Conservation (phyloP, 2,888 invertebrate genomes). For the Drosophila buzzatii region DNA sequence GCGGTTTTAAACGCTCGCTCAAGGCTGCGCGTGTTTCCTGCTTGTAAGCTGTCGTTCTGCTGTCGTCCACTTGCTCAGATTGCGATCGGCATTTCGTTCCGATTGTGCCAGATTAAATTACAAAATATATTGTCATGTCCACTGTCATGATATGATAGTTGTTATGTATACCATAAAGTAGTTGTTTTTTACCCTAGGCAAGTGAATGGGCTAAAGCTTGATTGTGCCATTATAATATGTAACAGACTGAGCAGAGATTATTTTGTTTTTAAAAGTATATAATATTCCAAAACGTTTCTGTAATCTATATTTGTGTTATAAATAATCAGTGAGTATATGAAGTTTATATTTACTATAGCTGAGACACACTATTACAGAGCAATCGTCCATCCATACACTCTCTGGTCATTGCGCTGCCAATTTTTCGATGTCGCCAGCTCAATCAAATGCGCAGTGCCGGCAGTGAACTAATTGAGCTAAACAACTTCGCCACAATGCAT, state of each 20-base stretch:
- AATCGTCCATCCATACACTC: not conserved
- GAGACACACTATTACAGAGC: not conserved
- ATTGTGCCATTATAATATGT: not conserved
- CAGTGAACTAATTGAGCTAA: constrained; percentile 46
- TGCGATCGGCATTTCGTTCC: constrained; percentile 29
- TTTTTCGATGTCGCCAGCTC: constrained; percentile 17
- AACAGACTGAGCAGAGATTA: not conserved
- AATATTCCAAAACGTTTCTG: too few relatives aligned
- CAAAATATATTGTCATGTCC: constrained; percentile 74
- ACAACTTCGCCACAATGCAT: constrained; percentile 47
- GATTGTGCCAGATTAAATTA: constrained; percentile 70
- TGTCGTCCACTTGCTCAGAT: constrained; percentile 15
- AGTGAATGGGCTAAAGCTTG: not conserved
- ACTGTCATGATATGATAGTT: constrained; percentile 50
- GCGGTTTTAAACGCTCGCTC: constrained; percentile 63
- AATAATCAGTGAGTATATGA: not conserved
- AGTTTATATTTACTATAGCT: not conserved
- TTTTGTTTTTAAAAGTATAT: not conserved
- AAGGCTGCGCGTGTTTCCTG: constrained; percentile 59
- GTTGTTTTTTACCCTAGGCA: not conserved
- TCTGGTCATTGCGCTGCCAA: not conserved
- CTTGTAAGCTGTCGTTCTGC: constrained; percentile 48
- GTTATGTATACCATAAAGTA: constrained; percentile 18
- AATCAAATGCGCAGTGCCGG: constrained; percentile 53
- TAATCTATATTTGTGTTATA: too few relatives aligned